These are phyloP conservation scores for Nibea coibor DNA, from an alignment of 2,113 vertebrate species.

Conservation along the genomic window DNA sequence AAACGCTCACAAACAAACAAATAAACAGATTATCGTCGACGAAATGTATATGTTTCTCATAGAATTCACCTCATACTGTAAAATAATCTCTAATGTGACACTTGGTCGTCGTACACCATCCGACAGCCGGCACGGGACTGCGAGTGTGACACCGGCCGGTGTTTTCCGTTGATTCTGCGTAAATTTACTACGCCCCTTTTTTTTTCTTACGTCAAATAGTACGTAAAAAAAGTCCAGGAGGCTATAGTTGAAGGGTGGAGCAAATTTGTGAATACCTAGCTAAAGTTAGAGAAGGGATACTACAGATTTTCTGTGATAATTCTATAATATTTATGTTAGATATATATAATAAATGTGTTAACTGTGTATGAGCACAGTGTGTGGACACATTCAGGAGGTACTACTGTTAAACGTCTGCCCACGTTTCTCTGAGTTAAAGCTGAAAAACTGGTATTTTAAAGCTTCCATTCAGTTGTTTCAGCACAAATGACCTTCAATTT, in stretches of 20 bases:
- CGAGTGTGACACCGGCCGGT: not conserved
- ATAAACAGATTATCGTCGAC: too few species aligned
- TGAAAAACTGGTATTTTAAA: not conserved
- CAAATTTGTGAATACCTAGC: not conserved
- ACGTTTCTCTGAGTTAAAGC: constrained; percentile 3
- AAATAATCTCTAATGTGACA: not conserved
- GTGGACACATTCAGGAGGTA: too few species aligned
- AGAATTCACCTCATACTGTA: not conserved
- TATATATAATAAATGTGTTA: too few species aligned
- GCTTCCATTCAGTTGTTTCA: not conserved
- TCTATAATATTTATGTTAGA: too few species aligned
- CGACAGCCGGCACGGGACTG: not conserved
- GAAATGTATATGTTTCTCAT: not conserved
- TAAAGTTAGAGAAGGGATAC: too few species aligned
- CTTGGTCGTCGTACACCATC: constrained; percentile 9
- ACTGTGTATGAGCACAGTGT: too few species aligned
- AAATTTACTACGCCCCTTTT: constrained; percentile 26
- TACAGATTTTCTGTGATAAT: too few species aligned
- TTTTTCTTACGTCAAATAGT: constrained; percentile 20
- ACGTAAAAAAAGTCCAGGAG: constrained; percentile 10
- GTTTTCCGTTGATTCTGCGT: not conserved
- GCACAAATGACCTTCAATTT: not conserved
- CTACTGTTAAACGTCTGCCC: not conserved
- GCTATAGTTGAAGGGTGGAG: constrained; percentile 34
- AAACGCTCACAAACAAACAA: not conserved